phyloP scores from a whole-genome alignment of 2,797 vertebrate species.

The Neosilurus mollespiculum region DNA sequence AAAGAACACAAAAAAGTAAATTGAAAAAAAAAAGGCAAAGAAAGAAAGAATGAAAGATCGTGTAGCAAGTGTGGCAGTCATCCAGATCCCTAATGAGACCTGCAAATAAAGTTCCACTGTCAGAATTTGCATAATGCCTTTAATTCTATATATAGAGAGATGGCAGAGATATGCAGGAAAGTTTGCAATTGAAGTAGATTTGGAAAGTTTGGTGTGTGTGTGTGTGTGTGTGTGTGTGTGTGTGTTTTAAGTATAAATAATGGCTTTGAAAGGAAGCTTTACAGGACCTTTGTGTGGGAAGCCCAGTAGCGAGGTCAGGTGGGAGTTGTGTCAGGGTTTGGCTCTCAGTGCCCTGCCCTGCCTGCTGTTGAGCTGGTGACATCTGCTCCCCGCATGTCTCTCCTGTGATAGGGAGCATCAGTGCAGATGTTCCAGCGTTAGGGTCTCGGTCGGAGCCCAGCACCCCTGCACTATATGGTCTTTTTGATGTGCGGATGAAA shows the following conservation, averaged over 20 bases:
- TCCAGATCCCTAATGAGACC: conserved; percentile 56
- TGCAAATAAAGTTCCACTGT: conserved; percentile 53
- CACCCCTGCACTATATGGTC: conserved; percentile 67
- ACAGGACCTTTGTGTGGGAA: conserved; percentile 52
- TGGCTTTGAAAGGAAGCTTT: conserved; percentile 36
- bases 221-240: neutral
- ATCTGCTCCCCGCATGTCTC: conserved; percentile 84
- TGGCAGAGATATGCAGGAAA: conserved; percentile 39
- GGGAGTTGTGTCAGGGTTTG: conserved; percentile 60
- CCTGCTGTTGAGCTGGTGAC: conserved; percentile 72
- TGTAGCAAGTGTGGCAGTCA: conserved; percentile 49
- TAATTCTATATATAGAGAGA: conserved; percentile 57
- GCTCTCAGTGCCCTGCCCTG: conserved; percentile 48
- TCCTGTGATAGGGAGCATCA: conserved; percentile 80
- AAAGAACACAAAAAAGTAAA: conserved; percentile 49
- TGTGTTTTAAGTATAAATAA: conserved; percentile 7
- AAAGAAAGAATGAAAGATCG: conserved; percentile 50
- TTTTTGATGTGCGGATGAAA: conserved; percentile 92
- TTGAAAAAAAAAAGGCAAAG: conserved; percentile 33
- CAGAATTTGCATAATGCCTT: conserved; percentile 52
- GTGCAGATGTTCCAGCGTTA: conserved; percentile 83
- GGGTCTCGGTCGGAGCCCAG: conserved; percentile 77
- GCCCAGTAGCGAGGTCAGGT: conserved; percentile 60
- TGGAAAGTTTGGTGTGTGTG: conserved; percentile 34
- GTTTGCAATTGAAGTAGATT: conserved; percentile 37